Percentiles rank a stretch among this genome's conserved stretches.
These are phyloP conservation scores for Dryobates pubescens DNA, from an alignment of 2,797 vertebrate genomes.

Conservation along the genomic window DNA sequence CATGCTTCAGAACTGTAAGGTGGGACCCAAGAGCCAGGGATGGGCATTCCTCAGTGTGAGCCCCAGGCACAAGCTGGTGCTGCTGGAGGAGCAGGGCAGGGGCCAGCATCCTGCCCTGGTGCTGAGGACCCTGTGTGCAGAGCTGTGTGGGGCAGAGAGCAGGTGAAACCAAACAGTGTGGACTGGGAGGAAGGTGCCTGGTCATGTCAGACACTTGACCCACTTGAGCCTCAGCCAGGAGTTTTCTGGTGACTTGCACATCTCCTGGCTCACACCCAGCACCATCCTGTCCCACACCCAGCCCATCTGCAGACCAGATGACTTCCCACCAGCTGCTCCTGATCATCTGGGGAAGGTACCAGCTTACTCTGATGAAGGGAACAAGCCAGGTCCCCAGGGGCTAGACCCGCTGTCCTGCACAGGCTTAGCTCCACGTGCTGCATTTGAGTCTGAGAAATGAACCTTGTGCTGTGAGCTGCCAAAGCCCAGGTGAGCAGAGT, in stretches of 20 bases:
- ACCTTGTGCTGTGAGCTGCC: background rate
- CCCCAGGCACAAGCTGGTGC: fast-evolving
- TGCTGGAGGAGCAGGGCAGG: background rate
- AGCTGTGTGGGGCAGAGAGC: fast-evolving
- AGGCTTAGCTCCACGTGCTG: background rate
- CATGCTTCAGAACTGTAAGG: fast-evolving
- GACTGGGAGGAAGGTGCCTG: background rate
- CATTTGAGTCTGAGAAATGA: background rate
- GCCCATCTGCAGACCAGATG: background rate
- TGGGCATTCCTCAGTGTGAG: fast-evolving
- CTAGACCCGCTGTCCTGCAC: background rate
- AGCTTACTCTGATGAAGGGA: background rate
- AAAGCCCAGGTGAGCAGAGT: background rate
- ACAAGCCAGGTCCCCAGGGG: background rate
- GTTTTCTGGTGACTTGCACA: fast-evolving
- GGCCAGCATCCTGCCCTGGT: fast-evolving
- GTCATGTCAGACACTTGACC: background rate
- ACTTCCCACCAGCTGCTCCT: fast-evolving
- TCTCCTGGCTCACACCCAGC: background rate
- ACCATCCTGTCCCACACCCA: fast-evolving
- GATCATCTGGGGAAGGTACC: fast-evolving
- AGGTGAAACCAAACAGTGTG: fast-evolving
- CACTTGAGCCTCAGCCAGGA: fast-evolving
- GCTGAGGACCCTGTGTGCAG: background rate
- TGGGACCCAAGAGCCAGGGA: fast-evolving